Base-by-base conservation (phyloP, 2,888 invertebrate species). In the Epistrophella euchroma region DNA sequence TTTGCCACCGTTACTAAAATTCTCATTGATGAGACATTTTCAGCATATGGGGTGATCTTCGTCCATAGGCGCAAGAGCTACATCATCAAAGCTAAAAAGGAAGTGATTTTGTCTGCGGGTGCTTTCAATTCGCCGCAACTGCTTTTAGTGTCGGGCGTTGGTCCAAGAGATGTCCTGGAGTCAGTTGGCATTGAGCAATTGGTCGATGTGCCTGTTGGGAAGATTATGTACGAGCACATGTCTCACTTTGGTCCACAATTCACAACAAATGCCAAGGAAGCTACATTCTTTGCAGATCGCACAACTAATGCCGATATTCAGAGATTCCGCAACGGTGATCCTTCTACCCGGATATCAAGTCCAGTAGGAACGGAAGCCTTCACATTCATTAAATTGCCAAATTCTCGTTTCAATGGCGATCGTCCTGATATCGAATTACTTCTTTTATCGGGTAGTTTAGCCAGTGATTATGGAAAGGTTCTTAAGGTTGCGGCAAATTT, bases 111-210 rank as follows among this genome's bases (percentile, higher is more conserved):
- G n/a, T 96, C 96, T 15, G 97, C 97, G 1, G 98, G 98, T 0
- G 94, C 97, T 2, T 96, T 98, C 87, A 97, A 97, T 89, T 96
- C 97, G 0, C 97, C 98, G 0, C 98, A 98, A 91, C 91, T 98
- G 3, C 93, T 98, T 11, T 97, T 98, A 96, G 91, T 98, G 9
- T 97, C 97, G 7, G 97, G 97, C 0, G 90, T 95, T 10, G 95
- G 50, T 4, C 50, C 50, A 25, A 52, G 1, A 13, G 15, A 52
- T 13, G 22, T 52, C 0, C 25, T 52, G 0, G 2, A 22, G 0
- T 5, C 50, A 13, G 50, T 22, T 0, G 50, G 50, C 7, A 52
- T 52, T 6, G 2, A 15, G 0, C 50, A 52, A 22, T 43, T 43
- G n/a, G n/a, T 43, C 5, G 50, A 52, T 13, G 15, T 25, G 6